Percentiles rank a stretch among this genome's conserved stretches.
Evolutionary conservation across 2,888 invertebrate species (phyloP).

Genomic region (Thelaira solivaga): DNA sequence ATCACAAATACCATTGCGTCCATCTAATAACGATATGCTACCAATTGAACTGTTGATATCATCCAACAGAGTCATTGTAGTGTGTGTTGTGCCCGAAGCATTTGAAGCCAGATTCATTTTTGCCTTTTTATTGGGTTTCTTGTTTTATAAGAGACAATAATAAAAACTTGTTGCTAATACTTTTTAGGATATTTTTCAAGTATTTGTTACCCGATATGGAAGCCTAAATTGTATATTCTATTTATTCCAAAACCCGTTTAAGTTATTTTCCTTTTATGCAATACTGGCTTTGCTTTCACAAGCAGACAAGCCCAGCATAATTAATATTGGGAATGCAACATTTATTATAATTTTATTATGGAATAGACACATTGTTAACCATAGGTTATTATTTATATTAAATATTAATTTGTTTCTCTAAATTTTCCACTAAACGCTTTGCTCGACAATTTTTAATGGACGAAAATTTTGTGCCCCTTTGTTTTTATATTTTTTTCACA

Average conservation of each 20-base stretch:
- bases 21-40: slow-evolving; percentile 59
- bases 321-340: background rate
- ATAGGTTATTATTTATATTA: too few species aligned
- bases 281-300: slow-evolving; percentile 35
- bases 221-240: slow-evolving; percentile 20
- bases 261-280: slow-evolving; percentile 61
- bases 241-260: slow-evolving; percentile 55
- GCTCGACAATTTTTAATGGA: too few species aligned
- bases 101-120: slow-evolving; percentile 60
- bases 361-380: background rate
- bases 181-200: slow-evolving; percentile 8
- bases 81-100: slow-evolving; percentile 63
- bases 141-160: too few species aligned
- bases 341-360: background rate
- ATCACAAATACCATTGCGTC: slow-evolving; percentile 45
- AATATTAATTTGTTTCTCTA: too few species aligned
- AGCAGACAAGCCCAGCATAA: slow-evolving; percentile 35
- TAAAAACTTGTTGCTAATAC: background rate
- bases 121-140: background rate
- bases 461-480: slow-evolving; percentile 26
- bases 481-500: slow-evolving; percentile 40
- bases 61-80: slow-evolving; percentile 66
- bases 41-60: slow-evolving; percentile 66
- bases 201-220: background rate
- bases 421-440: too few species aligned